Evolutionary conservation across 1,140 invertebrate species (phyloP), one percentile per base, ranked within the genome.

Genomic region (Bombus confusus): DNA sequence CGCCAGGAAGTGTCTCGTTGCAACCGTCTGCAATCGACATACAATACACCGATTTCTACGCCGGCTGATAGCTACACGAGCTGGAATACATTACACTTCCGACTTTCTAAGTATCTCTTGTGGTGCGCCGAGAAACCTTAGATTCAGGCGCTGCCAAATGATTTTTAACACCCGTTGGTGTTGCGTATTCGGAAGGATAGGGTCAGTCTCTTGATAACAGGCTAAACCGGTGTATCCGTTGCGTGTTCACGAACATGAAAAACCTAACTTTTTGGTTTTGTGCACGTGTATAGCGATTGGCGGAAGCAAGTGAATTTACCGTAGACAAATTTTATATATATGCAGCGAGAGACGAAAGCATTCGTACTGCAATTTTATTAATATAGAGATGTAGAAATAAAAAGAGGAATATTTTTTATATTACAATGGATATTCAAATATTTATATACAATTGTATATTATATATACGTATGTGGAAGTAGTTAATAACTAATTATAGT

Each of bases 61-160:
- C 6, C 34, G 68, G 69, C 18, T 69, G 83, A 85, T 68, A 57
- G 52, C 68, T 79, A 79, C 75, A 84, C 76, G 75, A 22, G 4
- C 75, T 43, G 62, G 83, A 85, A 80, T 85, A 85, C 83, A 80
- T 85, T 85, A 85, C 83, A 85, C 83, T 85, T 85, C 83, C 83
- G 83, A 85, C 83, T 85, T 85, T 85, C 83, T 85, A 85, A 52
- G 83, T 72, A 31, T 79, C 66, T 84, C 68, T 85, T 85, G 83
- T 43, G 83, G 83, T 80, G 57, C 41, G 66, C 64, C 83, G 83
- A 85, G 83, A 80, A 85, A 85, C 68, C 77, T 52, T 80, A 85
- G 83, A 85, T 43, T 71, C 76, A 37, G 34, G 28, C 62, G 43
- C 41, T 52, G 66, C 52, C 41, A 22, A 80, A 73, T 80, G n/a